Percentiles rank a stretch among this genome's conserved stretches.
phyloP scores from a whole-genome alignment of 2,888 invertebrate genomes.

The Beris chalybata region DNA sequence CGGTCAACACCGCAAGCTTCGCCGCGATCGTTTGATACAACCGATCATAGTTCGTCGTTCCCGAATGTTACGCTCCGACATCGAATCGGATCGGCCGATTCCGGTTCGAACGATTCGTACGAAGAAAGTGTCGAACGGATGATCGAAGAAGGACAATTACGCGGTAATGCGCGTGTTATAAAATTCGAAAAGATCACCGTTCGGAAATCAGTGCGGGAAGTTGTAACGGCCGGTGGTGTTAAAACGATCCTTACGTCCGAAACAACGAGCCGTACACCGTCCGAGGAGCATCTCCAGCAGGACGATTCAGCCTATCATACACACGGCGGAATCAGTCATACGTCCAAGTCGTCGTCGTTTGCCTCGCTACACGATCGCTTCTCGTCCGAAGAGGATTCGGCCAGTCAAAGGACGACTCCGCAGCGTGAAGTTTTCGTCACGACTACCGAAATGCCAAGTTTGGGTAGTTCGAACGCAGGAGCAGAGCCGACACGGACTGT shows the following conservation, averaged over 20 bases:
- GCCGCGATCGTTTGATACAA: slow-evolving; percentile 54
- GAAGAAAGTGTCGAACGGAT: slow-evolving; percentile 60
- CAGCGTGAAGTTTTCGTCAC: slow-evolving; percentile 41
- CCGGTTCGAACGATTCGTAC: slow-evolving; percentile 45
- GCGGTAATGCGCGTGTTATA: slow-evolving; percentile 66
- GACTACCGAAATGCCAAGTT: neutral
- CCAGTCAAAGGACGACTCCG: slow-evolving; percentile 44
- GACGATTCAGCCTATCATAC: slow-evolving; percentile 66
- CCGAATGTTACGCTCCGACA: slow-evolving; percentile 59
- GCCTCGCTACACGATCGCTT: slow-evolving; percentile 58
- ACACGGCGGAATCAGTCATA: slow-evolving; percentile 51
- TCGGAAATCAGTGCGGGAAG: slow-evolving; percentile 63
- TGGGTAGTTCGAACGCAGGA: slow-evolving; percentile 45
- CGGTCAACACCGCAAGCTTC: slow-evolving; percentile 62
- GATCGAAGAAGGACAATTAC: slow-evolving; percentile 67
- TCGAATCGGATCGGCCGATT: slow-evolving; percentile 46
- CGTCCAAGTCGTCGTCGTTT: slow-evolving; percentile 60
- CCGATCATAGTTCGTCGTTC: slow-evolving; percentile 44
- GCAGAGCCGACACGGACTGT: slow-evolving; percentile 46
- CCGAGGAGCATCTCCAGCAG: slow-evolving; percentile 56
- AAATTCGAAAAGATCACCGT: slow-evolving; percentile 73
- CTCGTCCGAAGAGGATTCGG: slow-evolving; percentile 61
- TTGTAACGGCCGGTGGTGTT: slow-evolving; percentile 50
- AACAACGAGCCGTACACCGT: slow-evolving; percentile 58
- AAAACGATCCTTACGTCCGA: slow-evolving; percentile 51